Percentiles rank a stretch among this genome's conserved stretches.
Evolutionary conservation across 1,140 invertebrate genomes (phyloP).

Genomic region (Notospermus geniculatus): DNA sequence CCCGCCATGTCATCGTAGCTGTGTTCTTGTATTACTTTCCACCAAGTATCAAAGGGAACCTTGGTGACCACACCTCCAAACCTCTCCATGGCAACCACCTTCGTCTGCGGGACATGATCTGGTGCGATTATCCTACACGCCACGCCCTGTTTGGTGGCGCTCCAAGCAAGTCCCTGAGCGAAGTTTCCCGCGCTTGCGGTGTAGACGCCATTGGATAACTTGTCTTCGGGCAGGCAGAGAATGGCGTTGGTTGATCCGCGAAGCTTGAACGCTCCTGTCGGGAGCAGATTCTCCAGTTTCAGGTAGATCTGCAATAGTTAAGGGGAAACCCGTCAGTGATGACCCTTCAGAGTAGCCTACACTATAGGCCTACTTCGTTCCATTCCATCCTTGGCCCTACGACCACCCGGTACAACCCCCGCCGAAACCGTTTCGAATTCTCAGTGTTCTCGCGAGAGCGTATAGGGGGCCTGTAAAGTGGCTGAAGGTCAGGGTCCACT

Average conservation of each 20-base stretch:
- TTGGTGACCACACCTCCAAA: conserved; percentile 34
- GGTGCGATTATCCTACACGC: conserved; percentile 38
- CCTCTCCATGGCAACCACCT: conserved; percentile 31
- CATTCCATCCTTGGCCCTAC: too few relatives aligned
- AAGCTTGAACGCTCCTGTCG: conserved; percentile 45
- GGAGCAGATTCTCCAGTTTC: conserved; percentile 47
- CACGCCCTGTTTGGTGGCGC: conserved; percentile 23
- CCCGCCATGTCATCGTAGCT: conserved; percentile 31
- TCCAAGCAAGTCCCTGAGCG: conserved; percentile 40
- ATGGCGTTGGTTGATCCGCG: conserved; percentile 41
- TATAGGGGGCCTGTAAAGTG: too few relatives aligned
- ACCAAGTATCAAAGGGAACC: conserved; percentile 42
- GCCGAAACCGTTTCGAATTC: too few relatives aligned
- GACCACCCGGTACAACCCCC: too few relatives aligned
- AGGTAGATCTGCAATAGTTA: conserved; percentile 41
- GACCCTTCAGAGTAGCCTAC: not conserved
- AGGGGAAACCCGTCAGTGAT: not conserved
- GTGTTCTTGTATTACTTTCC: conserved; percentile 32
- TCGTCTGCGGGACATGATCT: conserved; percentile 35
- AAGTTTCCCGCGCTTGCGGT: conserved; percentile 49
- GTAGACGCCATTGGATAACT: conserved; percentile 33
- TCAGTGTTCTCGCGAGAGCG: too few relatives aligned
- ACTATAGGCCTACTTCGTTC: too few relatives aligned
- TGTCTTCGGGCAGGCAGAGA: conserved; percentile 18
- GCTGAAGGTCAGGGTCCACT: too few relatives aligned